Conservation (phyloP, 2,113 vertebrate genomes). For the Pachypanchax playfairii region DNA sequence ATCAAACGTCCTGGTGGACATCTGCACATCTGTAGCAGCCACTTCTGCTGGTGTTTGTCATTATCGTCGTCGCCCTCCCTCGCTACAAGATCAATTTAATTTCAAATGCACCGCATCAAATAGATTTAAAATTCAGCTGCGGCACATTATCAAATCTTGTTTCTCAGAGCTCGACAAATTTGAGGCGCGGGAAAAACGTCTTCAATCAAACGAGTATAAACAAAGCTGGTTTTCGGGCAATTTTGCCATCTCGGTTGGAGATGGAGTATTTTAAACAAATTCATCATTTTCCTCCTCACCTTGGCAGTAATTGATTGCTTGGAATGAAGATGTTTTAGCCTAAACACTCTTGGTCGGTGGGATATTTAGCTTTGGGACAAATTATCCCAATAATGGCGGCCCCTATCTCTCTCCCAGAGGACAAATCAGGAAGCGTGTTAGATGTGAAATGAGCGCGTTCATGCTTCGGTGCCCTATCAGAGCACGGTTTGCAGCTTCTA, state of each 20-base stretch:
- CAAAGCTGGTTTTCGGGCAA: slow-evolving; percentile 50
- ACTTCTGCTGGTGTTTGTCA: slow-evolving; percentile 16
- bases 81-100: slow-evolving; percentile 49
- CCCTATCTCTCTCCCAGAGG: slow-evolving; percentile 64
- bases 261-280: slow-evolving; percentile 56
- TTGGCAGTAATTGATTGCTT: slow-evolving; percentile 73
- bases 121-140: slow-evolving; percentile 39
- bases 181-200: slow-evolving; percentile 40
- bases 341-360: slow-evolving; percentile 63
- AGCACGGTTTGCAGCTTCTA: slow-evolving; percentile 70
- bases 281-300: slow-evolving; percentile 64
- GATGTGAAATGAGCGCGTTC: slow-evolving; percentile 76
- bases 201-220: slow-evolving; percentile 57
- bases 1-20: slow-evolving; percentile 16
- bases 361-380: slow-evolving; percentile 72
- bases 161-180: slow-evolving; percentile 51
- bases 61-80: slow-evolving; percentile 14
- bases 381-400: slow-evolving; percentile 64
- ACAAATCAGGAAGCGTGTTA: slow-evolving; percentile 75
- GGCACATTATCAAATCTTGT: slow-evolving; percentile 51
- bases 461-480: slow-evolving; percentile 74
- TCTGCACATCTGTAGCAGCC: neutral
- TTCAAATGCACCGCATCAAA: slow-evolving; percentile 26
- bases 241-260: slow-evolving; percentile 26
- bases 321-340: slow-evolving; percentile 70